Conservation (phyloP, 2,888 invertebrate genomes). For the Pollenia labialis region DNA sequence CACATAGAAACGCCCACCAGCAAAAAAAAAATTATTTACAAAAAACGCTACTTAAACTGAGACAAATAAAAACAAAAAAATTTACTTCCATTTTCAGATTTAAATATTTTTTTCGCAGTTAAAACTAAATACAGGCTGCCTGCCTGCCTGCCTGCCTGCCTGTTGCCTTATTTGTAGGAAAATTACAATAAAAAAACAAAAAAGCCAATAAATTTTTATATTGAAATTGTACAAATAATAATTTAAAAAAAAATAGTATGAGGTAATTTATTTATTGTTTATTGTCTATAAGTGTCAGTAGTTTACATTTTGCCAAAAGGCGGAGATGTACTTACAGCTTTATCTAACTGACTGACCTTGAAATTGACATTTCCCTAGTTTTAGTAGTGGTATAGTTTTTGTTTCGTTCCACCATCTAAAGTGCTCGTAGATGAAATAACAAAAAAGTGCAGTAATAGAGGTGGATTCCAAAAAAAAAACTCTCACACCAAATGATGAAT, state of each 20-base stretch:
- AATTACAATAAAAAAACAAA: background rate
- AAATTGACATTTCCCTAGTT: constrained; percentile 69
- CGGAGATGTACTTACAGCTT: constrained; percentile 41
- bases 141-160: too few relatives aligned
- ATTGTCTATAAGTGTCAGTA: background rate
- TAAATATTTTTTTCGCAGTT: background rate
- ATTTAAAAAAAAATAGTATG: constrained; percentile 2
- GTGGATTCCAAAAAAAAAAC: constrained; percentile 6
- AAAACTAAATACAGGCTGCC: constrained; percentile 31
- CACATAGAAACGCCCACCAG: constrained; percentile 64
- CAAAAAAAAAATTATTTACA: background rate
- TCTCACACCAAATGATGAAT: background rate
- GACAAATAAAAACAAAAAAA: constrained; percentile 9
- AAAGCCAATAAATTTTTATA: background rate
- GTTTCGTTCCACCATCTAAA: background rate
- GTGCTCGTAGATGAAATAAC: background rate
- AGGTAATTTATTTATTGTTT: constrained; percentile 43
- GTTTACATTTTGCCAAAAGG: constrained; percentile 13
- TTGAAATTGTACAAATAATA: background rate
- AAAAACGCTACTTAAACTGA: constrained; percentile 8
- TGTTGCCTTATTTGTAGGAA: constrained; percentile 62
- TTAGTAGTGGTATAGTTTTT: constrained; percentile 5
- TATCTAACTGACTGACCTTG: constrained; percentile 71
- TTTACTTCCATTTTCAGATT: constrained; percentile 31
- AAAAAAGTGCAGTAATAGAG: constrained; percentile 32